Base-by-base conservation (phyloP, 2,113 vertebrate species). In the Syngnathus floridae region DNA sequence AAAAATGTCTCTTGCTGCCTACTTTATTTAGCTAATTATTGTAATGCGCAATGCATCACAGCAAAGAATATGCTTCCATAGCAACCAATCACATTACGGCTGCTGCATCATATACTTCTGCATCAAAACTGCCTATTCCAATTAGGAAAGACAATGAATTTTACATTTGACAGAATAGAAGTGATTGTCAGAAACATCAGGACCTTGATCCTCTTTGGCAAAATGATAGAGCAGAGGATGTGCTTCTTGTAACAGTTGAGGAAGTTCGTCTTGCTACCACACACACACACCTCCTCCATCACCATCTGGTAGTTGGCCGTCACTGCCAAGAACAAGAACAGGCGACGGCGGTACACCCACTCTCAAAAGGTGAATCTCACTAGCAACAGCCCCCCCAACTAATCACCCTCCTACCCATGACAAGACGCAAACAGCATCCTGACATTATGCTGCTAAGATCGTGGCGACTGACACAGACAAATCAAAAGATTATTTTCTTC, bases 31-130 rank as follows among this genome's bases (percentile, higher is more conserved):
- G 77, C 72, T 73, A 79, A 83, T 85, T 79, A 79, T 71, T 70
- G 74, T 62, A 80, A 80, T 72, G 73, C 56, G 61, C 67, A 35
- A 48, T 68, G 65, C 76, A 12, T 72, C 69, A 70, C 78, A 52
- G 75, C 71, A 77, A 78, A 70, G 76, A 74, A 82, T 69, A 72
- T 78, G 65, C 73, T 88, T 74, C 87, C 82, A 87, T 89, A 73
- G 82, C 79, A 84, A 90, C 82, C 69, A 75, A 81, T 82, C 80
- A 79, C 71, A 77, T 75, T 60, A 62, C 72, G 80, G 65, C 77
- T 55, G 69, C 81, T 81, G 80, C 77, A 85, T 89, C 78, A 82
- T 74, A 69, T 80, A 76, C 70, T 57, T 76, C 77, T 86, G 80
- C 82, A 75, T 67, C 82, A 82, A 54, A 66, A 54, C 67, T 75